These are phyloP conservation scores for Syngnathus typhle DNA, from an alignment of 2,113 vertebrate genomes.

Conservation along the genomic window DNA sequence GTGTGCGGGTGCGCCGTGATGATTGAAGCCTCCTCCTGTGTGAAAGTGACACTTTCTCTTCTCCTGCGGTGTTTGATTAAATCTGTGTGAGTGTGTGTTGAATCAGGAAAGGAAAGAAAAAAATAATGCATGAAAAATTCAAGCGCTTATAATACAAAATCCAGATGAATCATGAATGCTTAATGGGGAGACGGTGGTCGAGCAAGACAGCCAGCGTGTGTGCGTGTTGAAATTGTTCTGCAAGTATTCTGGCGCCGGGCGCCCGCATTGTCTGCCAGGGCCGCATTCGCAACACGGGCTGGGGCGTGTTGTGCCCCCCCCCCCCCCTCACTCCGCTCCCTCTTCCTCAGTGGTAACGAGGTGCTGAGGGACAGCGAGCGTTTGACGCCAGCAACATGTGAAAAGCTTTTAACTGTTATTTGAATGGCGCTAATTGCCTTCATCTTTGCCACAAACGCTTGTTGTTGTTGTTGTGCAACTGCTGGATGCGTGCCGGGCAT, in stretches of 20 bases:
- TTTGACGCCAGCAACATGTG: constrained; percentile 54
- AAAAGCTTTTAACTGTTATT: constrained; percentile 62
- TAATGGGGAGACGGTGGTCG: constrained; percentile 61
- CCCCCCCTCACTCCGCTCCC: constrained; percentile 21
- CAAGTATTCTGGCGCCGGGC: constrained; percentile 35
- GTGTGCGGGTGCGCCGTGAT: constrained; percentile 12
- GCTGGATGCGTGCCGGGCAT: constrained; percentile 32
- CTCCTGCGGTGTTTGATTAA: constrained; percentile 54
- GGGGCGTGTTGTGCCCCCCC: constrained; percentile 15
- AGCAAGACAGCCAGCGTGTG: constrained; percentile 27
- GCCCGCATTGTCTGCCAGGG: constrained; percentile 16
- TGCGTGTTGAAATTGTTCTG: constrained; percentile 57
- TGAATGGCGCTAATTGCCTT: constrained; percentile 57
- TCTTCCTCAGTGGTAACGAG: constrained; percentile 26
- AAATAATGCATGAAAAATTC: constrained; percentile 68
- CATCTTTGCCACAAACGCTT: constrained; percentile 31
- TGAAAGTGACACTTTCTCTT: constrained; percentile 44
- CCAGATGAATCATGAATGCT: constrained; percentile 75
- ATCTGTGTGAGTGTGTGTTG: constrained; percentile 33
- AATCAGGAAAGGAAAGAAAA: constrained; percentile 14
- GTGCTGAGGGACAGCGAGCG: constrained; percentile 47
- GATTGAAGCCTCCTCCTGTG: constrained; percentile 30
- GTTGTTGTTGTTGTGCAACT: constrained; percentile 36
- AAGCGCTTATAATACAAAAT: constrained; percentile 72
- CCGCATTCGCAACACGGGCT: constrained; percentile 22